Evolutionary conservation across 2,888 invertebrate genomes (phyloP).

Genomic region (Drosophila ustulata): DNA sequence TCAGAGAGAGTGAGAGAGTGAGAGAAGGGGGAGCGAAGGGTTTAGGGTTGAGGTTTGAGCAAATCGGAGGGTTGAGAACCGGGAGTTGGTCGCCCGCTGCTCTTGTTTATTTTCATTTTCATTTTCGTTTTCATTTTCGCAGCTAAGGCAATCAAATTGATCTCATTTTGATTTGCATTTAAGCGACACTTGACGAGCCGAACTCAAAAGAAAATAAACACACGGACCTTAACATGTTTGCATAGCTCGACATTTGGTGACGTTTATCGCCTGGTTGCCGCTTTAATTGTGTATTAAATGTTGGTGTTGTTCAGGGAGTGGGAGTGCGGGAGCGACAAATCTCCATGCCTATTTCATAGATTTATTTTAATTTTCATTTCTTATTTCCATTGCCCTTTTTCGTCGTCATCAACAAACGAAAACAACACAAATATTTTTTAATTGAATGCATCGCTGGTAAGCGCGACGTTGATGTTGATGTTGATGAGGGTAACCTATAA

Average conservation of each 20-base stretch:
- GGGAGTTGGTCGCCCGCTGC: slow-evolving; percentile 59
- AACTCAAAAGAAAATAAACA: slow-evolving; percentile 57
- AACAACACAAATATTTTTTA: slow-evolving; percentile 58
- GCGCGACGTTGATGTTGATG: slow-evolving; percentile 62
- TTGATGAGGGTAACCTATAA: slow-evolving; percentile 74
- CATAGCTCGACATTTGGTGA: slow-evolving; percentile 55
- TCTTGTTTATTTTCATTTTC: slow-evolving; percentile 75
- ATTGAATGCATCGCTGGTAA: slow-evolving; percentile 58
- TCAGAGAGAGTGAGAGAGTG: slow-evolving; percentile 43
- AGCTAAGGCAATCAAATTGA: slow-evolving; percentile 69
- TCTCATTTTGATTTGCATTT: slow-evolving; percentile 77
- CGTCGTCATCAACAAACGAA: slow-evolving; percentile 31
- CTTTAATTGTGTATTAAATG: slow-evolving; percentile 68
- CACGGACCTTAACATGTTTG: slow-evolving; percentile 41
- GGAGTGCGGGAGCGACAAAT: background rate
- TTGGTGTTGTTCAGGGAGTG: slow-evolving; percentile 27
- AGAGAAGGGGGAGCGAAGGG: slow-evolving; percentile 11
- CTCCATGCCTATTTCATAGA: background rate
- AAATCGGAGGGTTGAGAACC: slow-evolving; percentile 15
- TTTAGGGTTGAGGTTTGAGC: slow-evolving; percentile 37
- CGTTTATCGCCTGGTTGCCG: slow-evolving; percentile 65
- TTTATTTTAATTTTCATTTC: slow-evolving; percentile 31
- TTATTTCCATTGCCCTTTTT: slow-evolving; percentile 18
- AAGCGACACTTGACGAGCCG: slow-evolving; percentile 70
- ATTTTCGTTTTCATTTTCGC: slow-evolving; percentile 43